A percentile compares a stretch with the other conserved stretches of the same genome.
phyloP scores from a whole-genome alignment of 2,113 vertebrate genomes.

The Hepsetus odoe region DNA sequence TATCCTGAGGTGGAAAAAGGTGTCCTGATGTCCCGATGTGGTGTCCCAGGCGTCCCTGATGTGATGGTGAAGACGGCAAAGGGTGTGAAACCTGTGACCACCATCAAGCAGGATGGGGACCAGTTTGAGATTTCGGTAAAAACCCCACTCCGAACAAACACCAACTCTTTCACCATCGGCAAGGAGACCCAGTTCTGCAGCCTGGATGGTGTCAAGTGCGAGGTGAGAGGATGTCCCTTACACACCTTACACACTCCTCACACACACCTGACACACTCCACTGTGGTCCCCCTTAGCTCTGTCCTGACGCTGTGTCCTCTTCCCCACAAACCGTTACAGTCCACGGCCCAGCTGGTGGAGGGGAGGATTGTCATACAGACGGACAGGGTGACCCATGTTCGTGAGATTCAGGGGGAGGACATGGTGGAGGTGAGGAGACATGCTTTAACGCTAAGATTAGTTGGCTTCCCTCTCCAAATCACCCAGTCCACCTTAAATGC shows the following conservation, averaged over 20 bases:
- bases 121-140: conserved; percentile 79
- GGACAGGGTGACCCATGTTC: conserved; percentile 76
- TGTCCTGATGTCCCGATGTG: background rate
- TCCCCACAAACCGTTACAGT: conserved; percentile 66
- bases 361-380: conserved; percentile 80
- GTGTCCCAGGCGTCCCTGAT: conserved; percentile 72
- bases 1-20: background rate
- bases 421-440: conserved; percentile 82
- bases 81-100: conserved; percentile 77
- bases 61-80: conserved; percentile 78
- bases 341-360: conserved; percentile 72
- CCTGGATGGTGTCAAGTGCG: conserved; percentile 67
- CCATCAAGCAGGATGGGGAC: conserved; percentile 80
- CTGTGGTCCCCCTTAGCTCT: too few relatives aligned
- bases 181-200: conserved; percentile 77
- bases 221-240: too few relatives aligned
- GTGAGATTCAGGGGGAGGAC: conserved; percentile 80
- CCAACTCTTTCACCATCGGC: conserved; percentile 78
- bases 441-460: background rate
- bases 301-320: too few relatives aligned
- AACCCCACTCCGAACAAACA: conserved; percentile 73
- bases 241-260: too few relatives aligned
- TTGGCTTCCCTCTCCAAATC: too few relatives aligned
- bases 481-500: too few relatives aligned
- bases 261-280: background rate